Evolutionary conservation across 92 coral and sea anemone species (phyloP).

Genomic region (Chrysogorgia sp.): DNA sequence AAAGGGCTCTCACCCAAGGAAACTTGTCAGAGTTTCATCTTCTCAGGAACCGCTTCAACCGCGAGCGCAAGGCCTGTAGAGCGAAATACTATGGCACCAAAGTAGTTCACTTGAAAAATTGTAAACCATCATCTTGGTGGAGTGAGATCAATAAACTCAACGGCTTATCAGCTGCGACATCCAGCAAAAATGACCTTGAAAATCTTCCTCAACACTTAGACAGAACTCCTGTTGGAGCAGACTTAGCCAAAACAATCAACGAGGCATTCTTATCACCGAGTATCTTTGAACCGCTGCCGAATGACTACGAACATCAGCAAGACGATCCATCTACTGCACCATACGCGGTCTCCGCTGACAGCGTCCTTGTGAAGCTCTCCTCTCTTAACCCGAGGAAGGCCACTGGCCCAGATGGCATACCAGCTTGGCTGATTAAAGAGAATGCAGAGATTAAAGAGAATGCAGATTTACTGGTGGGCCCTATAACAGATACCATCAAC

Average conservation of each 20-base stretch:
- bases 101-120: conserved; percentile 7
- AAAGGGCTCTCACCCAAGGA: conserved; percentile 19
- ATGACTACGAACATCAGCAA: conserved; percentile 48
- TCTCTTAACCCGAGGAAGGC: too few species aligned
- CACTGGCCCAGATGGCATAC: too few species aligned
- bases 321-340: conserved; percentile 45
- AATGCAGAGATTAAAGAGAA: too few species aligned
- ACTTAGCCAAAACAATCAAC: conserved; percentile 40
- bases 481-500: conserved; percentile 6
- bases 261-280: too few species aligned
- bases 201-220: conserved; percentile 28
- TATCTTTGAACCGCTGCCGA: conserved; percentile 40
- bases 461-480: conserved; percentile 20
- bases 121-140: too few species aligned
- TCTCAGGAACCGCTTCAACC: conserved; percentile 1
- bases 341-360: too few species aligned
- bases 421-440: too few species aligned
- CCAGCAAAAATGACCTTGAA: conserved; percentile 14
- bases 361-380: too few species aligned
- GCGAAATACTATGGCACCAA: conserved; percentile 1
- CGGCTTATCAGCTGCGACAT: conserved; percentile 44
- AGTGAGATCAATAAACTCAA: conserved; percentile 34
- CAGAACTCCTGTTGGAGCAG: conserved; percentile 24
- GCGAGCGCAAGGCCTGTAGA: conserved; percentile 1
- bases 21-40: conserved; percentile 4